phyloP scores from a whole-genome alignment of 2,797 vertebrate genomes.

The Hafferia zeledoni region DNA sequence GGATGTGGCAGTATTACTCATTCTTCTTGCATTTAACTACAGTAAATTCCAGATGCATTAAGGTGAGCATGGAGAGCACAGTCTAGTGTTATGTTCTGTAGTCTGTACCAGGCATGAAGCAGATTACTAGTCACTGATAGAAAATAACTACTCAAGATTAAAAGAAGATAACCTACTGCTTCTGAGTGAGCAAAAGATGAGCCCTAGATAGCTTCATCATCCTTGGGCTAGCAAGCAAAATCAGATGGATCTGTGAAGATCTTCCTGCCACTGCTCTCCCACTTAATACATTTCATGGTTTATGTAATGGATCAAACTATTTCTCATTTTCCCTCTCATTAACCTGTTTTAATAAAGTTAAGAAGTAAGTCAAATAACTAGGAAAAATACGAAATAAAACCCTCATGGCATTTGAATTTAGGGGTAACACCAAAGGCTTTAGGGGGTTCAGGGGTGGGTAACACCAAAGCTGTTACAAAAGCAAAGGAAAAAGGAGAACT shows the following conservation, averaged over 20 bases:
- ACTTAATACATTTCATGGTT: neutral
- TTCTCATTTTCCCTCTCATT: neutral
- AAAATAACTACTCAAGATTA: neutral
- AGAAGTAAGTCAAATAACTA: neutral
- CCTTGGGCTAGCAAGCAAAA: neutral
- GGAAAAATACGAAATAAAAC: neutral
- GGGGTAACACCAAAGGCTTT: neutral
- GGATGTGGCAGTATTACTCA: neutral
- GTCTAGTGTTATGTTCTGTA: neutral
- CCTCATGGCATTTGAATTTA: fast-evolving
- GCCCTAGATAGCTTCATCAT: neutral
- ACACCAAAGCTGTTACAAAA: neutral
- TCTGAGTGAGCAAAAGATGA: neutral
- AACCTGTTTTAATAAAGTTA: neutral
- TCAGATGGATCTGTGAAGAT: neutral
- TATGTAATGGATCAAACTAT: neutral
- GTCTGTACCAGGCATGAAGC: neutral
- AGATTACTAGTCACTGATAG: neutral
- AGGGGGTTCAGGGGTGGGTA: neutral
- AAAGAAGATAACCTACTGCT: neutral
- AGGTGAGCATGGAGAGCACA: neutral
- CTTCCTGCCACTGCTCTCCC: neutral
- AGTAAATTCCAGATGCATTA: neutral
- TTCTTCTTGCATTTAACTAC: neutral
- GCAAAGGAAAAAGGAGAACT: neutral